Conservation (phyloP, 2,797 vertebrate species). For the Chloroceryle amazona region DNA sequence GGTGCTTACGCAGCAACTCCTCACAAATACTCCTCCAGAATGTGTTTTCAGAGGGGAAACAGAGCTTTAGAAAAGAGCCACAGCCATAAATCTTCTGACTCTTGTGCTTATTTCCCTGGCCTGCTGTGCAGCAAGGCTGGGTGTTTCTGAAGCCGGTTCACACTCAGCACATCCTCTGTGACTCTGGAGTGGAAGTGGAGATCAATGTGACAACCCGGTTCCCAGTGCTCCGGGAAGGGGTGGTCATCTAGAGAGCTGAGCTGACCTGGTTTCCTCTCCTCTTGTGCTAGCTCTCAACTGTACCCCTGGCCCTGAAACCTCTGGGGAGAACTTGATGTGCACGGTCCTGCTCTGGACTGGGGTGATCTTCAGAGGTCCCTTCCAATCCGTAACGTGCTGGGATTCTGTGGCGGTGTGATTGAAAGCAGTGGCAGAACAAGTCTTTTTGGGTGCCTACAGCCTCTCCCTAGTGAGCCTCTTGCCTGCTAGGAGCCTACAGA, state of each 20-base stretch:
- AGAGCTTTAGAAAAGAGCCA: not conserved
- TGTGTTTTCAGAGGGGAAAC: not conserved
- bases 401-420: too few species aligned
- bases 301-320: not conserved
- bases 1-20: not conserved
- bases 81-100: not conserved
- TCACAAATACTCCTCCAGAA: not conserved
- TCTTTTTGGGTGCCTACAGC: not conserved
- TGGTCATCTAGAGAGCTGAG: not conserved
- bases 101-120: not conserved
- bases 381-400: too few species aligned
- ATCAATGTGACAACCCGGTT: not conserved
- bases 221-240: not conserved
- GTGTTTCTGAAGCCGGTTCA: not conserved
- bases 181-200: not conserved
- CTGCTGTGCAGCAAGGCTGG: not conserved
- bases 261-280: not conserved
- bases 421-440: not conserved
- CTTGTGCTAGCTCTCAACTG: accelerated
- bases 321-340: not conserved
- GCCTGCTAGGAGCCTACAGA: not conserved
- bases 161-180: not conserved
- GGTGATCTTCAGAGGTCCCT: too few species aligned
- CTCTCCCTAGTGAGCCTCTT: not conserved
- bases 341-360: too few species aligned